Conservation (phyloP, 1,140 invertebrate genomes). For the Melipona quadrifasciata region DNA sequence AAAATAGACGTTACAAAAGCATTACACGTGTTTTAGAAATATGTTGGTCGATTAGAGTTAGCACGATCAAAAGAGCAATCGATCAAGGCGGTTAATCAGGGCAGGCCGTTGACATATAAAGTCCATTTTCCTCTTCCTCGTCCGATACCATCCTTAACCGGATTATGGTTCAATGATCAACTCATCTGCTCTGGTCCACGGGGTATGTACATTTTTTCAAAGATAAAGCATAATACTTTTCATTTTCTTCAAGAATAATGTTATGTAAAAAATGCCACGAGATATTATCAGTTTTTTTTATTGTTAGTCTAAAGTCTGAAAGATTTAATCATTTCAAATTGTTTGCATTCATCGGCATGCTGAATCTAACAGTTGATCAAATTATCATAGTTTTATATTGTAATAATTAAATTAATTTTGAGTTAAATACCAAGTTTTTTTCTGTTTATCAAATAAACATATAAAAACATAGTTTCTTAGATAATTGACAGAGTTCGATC, state of each 20-base stretch:
- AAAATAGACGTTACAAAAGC: not conserved
- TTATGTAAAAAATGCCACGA: not conserved
- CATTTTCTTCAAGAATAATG: not conserved
- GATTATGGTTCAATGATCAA: conserved; percentile 70
- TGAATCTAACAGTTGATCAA: not conserved
- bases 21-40: conserved; percentile 64
- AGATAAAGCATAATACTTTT: not conserved
- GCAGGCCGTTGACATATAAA: conserved; percentile 69
- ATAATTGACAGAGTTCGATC: not conserved
- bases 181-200: conserved; percentile 67
- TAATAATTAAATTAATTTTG: not conserved
- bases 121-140: conserved; percentile 73
- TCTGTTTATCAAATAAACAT: not conserved
- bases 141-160: conserved; percentile 72
- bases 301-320: not conserved
- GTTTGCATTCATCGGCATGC: not conserved
- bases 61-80: conserved; percentile 67
- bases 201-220: conserved; percentile 53
- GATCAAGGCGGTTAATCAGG: conserved; percentile 58
- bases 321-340: not conserved
- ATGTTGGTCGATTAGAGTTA: conserved; percentile 74
- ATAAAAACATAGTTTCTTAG: not conserved
- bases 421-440: not conserved
- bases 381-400: not conserved
- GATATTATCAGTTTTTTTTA: not conserved